A percentile compares a stretch with the other conserved stretches of the same genome.
Conservation (phyloP, 2,888 invertebrate genomes). For the Raillietiella orientalis region DNA sequence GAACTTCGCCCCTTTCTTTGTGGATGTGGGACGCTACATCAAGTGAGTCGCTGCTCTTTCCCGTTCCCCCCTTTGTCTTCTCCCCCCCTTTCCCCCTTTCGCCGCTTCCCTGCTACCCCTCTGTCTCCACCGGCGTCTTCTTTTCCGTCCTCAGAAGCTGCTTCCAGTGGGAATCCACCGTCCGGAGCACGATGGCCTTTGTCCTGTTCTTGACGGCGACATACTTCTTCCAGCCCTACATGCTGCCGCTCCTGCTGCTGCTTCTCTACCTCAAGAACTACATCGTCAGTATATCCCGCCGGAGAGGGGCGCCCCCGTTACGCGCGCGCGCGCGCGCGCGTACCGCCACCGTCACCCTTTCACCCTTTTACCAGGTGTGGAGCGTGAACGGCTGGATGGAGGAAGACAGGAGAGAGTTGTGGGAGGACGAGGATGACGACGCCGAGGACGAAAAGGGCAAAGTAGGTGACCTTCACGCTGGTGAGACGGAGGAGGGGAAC, state of each 20-base stretch:
- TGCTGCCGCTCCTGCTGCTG: constrained; percentile 51
- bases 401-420: too few species aligned
- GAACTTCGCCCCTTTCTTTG: constrained; percentile 52
- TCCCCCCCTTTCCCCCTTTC: too few species aligned
- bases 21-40: constrained; percentile 62
- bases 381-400: too few species aligned
- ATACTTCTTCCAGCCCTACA: constrained; percentile 83
- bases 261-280: constrained; percentile 43
- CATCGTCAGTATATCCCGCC: constrained; percentile 17
- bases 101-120: too few species aligned
- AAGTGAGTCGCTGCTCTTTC: constrained; percentile 26
- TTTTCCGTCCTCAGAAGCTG: constrained; percentile 31
- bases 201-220: constrained; percentile 54
- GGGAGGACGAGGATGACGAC: constrained; percentile 18
- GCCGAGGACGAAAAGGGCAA: constrained; percentile 30
- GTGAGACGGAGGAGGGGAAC: neutral
- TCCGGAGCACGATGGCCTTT: constrained; percentile 49
- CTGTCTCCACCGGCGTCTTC: neutral
- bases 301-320: too few species aligned
- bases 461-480: constrained; percentile 67
- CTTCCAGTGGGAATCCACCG: constrained; percentile 82
- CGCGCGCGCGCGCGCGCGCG: too few species aligned
- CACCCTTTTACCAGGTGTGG: too few species aligned
- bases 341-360: too few species aligned
- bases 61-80: too few species aligned